phyloP scores from a whole-genome alignment of 2,888 invertebrate species.

The Zaprionus lineosus region DNA sequence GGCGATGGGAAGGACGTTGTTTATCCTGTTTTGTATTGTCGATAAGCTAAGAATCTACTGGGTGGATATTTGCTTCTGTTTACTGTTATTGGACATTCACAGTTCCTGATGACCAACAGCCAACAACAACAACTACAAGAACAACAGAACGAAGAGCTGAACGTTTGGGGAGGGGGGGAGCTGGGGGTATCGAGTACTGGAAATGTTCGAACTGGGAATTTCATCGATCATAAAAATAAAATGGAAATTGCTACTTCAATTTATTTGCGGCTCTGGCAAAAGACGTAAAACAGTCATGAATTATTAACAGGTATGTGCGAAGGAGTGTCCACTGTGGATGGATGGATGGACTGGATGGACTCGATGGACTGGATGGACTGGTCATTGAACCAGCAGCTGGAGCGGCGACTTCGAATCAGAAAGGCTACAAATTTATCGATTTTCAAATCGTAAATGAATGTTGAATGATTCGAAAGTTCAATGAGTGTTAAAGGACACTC shows the following conservation, averaged over 20 bases:
- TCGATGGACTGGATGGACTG: too few species aligned
- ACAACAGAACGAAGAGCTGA: constrained; percentile 6
- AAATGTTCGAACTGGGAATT: constrained; percentile 81
- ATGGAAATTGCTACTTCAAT: constrained; percentile 74
- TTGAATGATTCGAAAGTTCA: too few species aligned
- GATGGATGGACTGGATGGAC: too few species aligned
- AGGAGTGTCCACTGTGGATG: constrained; percentile 59
- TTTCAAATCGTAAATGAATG: too few species aligned
- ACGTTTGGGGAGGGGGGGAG: too few species aligned
- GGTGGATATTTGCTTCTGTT: constrained; percentile 22
- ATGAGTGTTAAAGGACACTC: too few species aligned
- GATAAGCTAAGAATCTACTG: constrained; percentile 5
- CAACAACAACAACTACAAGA: constrained; percentile 1
- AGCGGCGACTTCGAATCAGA: not conserved
- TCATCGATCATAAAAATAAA: constrained; percentile 82
- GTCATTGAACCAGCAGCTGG: constrained; percentile 39
- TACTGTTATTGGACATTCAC: constrained; percentile 53
- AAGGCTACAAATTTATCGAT: too few species aligned
- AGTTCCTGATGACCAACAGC: constrained; percentile 36
- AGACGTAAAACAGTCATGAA: constrained; percentile 66
- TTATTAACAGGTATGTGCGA: constrained; percentile 66
- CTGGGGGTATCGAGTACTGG: too few species aligned
- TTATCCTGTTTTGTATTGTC: constrained; percentile 11
- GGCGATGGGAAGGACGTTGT: constrained; percentile 6
- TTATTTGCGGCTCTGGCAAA: constrained; percentile 67